Evolutionary conservation across 1,140 invertebrate genomes (phyloP), one percentile per base, ranked within the genome.

Genomic region (Drosophila albomicans): DNA sequence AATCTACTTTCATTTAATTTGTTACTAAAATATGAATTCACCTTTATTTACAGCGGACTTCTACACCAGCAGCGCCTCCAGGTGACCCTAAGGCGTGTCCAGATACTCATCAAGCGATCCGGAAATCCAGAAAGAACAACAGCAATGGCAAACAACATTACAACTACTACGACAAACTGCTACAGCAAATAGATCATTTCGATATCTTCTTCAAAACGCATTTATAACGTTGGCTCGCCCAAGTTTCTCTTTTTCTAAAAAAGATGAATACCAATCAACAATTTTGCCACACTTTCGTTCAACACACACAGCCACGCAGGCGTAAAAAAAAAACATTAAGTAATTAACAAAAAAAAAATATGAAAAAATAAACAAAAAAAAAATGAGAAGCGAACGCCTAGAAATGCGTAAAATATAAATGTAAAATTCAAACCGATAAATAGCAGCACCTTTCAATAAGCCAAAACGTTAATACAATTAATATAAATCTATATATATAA

Each of bases 41-140:
- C 38, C 41, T 16, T 6, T 0, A 38, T 1, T n/a, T 41, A 32
- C 64, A 92, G 91, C 82, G 66, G 91, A 92, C 68, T 92, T 89
- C 57, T 92, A 89, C 49, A 88, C 87, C 32, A 92, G 74, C 81
- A 92, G 84, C 58, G 72, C 91, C 38, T 81, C 91, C 46, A 92
- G 91, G 91, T 92, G 91, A 92, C 91, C 91, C 79, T 91, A 92
- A 91, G 77, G 81, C 65, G 13, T 20, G 32, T 46, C 15, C 20
- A 20, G 15, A 4, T 13, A 43, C 35, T 25, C 41, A 32, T 25
- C 41, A 32, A 32, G 65, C 46, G 52, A 79, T 59, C 30, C 67
- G 66, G 61, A 28, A 68, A 52, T 38, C 35, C 72, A 66, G 52
- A 28, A 61, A 57, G 64, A 72, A 56, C 61, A 61, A 54, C 45